Base-by-base conservation (phyloP, 2,888 invertebrate species). In the Clunio marinus region DNA sequence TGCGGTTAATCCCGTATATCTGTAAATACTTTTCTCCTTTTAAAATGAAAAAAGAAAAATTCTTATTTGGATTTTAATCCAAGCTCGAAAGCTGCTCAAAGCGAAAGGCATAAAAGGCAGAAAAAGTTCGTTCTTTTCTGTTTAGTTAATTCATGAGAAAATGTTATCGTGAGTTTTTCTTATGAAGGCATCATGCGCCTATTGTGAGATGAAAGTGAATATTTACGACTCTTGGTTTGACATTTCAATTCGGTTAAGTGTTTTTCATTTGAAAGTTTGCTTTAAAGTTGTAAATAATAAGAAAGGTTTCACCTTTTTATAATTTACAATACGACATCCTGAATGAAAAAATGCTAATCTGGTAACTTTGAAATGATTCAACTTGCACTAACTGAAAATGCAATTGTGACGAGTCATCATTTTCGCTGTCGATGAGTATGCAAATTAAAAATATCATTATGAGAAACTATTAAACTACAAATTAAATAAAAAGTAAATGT, bases 91-190 rank as follows among this genome's bases (percentile, higher is more conserved):
- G 22, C 13, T 20, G 51, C 22, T 13, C 35, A 46, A 46, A 7
- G 46, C 10, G 46, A 15, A 13, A 15, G 13, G 3, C 13, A 5
- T 46, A 13, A 7, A 15, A 46, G 46, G 46, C 17, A 4, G n/a
- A 13, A 46, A 46, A 46, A 46, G 3, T 46, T 15, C 10, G 13
- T 46, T 15, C 35, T 59, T 27, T 24, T 15, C 41, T 63, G 62
- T 63, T 63, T 63, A n/a, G n/a, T n/a, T n/a, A 63, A 63, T 63
- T 63, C 62, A 63, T 63, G 62, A 45, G 62, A 63, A 63, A 63
- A 32, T 45, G 32, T 22, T 45, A 63, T 63, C 62, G 22, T 63
- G 62, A 63, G 45, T 5, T 24, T 57, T 57, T 57, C 25, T 57
- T 24, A 57, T 57, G 57, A 57, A 41, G 41, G 62, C 62, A 37